These are phyloP conservation scores for Macrostomum cliftonense DNA, from an alignment of 2,888 invertebrate genomes.

Conservation along the genomic window DNA sequence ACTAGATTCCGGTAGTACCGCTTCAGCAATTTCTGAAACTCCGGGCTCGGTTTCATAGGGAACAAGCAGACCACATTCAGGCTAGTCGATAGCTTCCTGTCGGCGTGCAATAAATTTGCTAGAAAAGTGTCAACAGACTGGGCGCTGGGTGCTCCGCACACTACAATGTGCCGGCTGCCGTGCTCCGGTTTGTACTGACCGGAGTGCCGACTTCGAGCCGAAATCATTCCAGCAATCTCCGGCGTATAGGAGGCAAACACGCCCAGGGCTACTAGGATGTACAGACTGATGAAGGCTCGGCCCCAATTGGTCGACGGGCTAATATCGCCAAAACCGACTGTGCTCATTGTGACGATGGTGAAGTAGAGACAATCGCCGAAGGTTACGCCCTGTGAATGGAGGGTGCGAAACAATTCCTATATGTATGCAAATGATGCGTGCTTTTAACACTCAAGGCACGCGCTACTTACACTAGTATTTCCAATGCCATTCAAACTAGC, in stretches of 20 bases:
- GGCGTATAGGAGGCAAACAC: constrained; percentile 99
- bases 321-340: constrained; percentile 9
- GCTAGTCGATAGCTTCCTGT: constrained; percentile 78
- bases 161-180: constrained; percentile 98
- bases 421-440: no score
- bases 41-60: constrained; percentile 98
- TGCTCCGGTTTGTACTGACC: constrained; percentile 97
- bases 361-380: constrained; percentile 9
- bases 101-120: constrained; percentile 97
- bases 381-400: not conserved
- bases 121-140: constrained; percentile 97
- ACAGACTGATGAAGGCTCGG: constrained; percentile 7
- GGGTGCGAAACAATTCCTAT: no score
- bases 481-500: not conserved
- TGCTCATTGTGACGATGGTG: constrained; percentile 10
- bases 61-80: constrained; percentile 96
- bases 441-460: no score
- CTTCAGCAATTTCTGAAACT: constrained; percentile 98
- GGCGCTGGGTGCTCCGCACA: constrained; percentile 96
- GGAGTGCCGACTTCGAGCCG: constrained; percentile 95
- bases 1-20: constrained; percentile 54
- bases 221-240: constrained; percentile 96
- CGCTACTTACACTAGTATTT: no score
- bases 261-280: constrained; percentile 44
- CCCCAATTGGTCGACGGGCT: constrained; percentile 3